Evolutionary conservation across 2,113 vertebrate species (phyloP).

Genomic region (Pycnonotus jocosus): DNA sequence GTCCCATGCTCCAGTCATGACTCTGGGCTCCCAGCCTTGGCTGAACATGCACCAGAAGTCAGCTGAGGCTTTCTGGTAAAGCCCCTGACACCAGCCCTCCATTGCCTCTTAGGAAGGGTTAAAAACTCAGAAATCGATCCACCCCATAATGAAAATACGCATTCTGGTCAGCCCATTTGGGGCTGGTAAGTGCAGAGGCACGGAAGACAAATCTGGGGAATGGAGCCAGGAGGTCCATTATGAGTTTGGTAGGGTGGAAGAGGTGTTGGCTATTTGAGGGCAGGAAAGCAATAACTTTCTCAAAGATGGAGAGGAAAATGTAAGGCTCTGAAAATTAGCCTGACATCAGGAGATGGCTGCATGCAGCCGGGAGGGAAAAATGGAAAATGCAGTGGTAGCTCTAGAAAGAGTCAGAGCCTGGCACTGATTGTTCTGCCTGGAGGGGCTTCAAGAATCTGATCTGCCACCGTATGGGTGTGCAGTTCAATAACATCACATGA

Average conservation of each 20-base stretch:
- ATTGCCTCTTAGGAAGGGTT: neutral
- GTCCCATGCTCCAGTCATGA: accelerated
- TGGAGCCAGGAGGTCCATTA: slow-evolving; percentile 35
- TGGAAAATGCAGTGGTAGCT: neutral
- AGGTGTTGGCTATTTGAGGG: neutral
- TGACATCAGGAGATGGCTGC: neutral
- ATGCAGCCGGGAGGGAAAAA: neutral
- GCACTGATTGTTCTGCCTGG: neutral
- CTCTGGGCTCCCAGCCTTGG: neutral
- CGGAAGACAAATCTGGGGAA: neutral
- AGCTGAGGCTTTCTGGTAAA: neutral
- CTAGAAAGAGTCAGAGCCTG: neutral
- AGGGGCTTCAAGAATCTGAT: neutral
- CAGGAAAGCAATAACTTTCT: neutral
- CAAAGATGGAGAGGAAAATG: neutral
- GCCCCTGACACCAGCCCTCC: neutral
- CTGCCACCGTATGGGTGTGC: neutral
- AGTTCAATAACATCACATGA: accelerated
- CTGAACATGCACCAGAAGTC: neutral
- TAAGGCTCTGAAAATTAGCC: neutral
- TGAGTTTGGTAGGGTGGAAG: neutral
- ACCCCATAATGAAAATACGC: neutral
- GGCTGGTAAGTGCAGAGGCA: neutral
- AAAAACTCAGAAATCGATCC: neutral
- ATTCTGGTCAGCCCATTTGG: neutral